A percentile compares a stretch with the other conserved stretches of the same genome.
These are phyloP conservation scores for Mirounga angustirostris DNA, from an alignment of 2,113 vertebrate genomes.

Conservation along the genomic window DNA sequence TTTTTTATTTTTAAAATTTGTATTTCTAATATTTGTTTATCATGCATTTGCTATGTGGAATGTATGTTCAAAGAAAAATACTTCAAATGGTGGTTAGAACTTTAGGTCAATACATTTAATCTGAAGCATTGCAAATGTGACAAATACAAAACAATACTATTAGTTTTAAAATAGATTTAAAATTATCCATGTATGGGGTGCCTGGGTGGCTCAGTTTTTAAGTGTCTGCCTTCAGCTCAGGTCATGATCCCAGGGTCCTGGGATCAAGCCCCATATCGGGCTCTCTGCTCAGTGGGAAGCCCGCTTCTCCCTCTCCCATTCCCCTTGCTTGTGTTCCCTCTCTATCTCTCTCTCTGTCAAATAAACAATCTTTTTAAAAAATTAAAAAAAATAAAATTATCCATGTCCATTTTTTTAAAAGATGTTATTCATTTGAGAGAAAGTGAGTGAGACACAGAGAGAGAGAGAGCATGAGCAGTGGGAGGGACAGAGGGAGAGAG, in stretches of 20 bases:
- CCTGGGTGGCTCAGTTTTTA: too few species aligned
- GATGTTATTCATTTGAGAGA: background rate
- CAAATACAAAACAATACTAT: constrained; percentile 34
- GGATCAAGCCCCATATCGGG: too few species aligned
- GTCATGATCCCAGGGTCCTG: too few species aligned
- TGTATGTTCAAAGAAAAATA: constrained; percentile 50
- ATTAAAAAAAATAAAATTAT: constrained; percentile 19
- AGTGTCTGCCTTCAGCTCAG: too few species aligned
- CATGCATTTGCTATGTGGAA: constrained; percentile 48
- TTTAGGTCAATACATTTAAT: constrained; percentile 20
- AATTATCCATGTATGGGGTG: constrained; percentile 19
- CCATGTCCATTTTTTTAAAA: background rate
- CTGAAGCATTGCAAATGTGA: constrained; percentile 49
- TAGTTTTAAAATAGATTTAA: constrained; percentile 28
- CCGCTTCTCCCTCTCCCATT: too few species aligned
- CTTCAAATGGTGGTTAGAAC: constrained; percentile 49
- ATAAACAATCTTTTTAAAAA: too few species aligned
- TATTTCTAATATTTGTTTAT: constrained; percentile 53
- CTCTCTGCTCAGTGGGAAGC: too few species aligned
- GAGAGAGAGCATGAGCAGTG: background rate
- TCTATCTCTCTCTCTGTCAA: too few species aligned
- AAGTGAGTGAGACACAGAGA: background rate
- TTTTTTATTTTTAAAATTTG: background rate
- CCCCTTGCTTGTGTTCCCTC: too few species aligned
- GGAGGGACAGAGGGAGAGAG: background rate